phyloP scores from a whole-genome alignment of 2,888 invertebrate genomes.

The Drosophila demipolita region DNA sequence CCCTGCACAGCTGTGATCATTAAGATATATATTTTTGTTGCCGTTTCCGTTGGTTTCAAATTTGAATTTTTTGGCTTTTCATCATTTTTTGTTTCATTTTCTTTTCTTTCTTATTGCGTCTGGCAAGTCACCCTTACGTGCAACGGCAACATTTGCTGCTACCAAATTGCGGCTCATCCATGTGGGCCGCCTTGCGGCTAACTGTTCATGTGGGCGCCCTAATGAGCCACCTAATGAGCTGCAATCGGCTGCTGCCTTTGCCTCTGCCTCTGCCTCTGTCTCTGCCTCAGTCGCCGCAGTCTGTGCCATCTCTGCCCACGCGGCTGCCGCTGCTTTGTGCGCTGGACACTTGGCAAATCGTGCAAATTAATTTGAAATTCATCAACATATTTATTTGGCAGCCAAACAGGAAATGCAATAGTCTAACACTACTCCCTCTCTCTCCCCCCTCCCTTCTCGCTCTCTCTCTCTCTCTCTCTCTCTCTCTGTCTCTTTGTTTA shows the following conservation, averaged over 20 bases:
- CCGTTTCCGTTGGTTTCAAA: slow-evolving; percentile 50
- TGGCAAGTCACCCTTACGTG: slow-evolving; percentile 43
- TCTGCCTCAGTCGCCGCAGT: neutral
- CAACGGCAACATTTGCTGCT: slow-evolving; percentile 18
- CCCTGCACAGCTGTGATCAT: slow-evolving; percentile 49
- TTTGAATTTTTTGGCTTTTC: slow-evolving; percentile 19
- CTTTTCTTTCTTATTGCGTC: neutral
- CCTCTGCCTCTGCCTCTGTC: neutral
- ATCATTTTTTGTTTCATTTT: neutral
- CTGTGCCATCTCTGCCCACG: neutral
- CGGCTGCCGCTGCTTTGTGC: neutral
- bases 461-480: slow-evolving; percentile 6
- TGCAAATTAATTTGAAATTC: slow-evolving; percentile 71
- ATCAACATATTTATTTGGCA: slow-evolving; percentile 67
- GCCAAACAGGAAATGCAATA: slow-evolving; percentile 71
- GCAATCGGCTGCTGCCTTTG: slow-evolving; percentile 20
- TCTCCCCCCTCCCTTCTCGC: neutral
- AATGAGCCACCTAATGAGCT: slow-evolving; percentile 66
- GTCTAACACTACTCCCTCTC: neutral
- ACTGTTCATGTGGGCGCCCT: slow-evolving; percentile 64
- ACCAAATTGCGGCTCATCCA: slow-evolving; percentile 13
- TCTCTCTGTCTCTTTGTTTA: neutral
- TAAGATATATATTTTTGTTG: slow-evolving; percentile 50
- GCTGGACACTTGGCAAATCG: slow-evolving; percentile 63
- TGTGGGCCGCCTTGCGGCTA: slow-evolving; percentile 29